Conservation (phyloP, 2,113 vertebrate genomes). For the Oophaga pumilio region DNA sequence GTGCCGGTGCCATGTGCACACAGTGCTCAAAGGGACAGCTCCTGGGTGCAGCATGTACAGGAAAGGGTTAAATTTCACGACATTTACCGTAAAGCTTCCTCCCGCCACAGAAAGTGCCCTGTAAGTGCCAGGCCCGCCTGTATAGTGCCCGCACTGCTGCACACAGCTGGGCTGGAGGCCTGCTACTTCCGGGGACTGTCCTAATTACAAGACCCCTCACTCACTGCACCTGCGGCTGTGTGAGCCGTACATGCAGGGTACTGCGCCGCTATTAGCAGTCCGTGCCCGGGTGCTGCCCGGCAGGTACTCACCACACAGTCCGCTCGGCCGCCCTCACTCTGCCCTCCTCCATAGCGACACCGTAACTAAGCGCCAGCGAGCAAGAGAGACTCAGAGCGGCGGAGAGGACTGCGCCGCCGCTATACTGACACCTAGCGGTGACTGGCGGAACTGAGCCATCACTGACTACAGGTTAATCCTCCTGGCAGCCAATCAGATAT, state of each 20-base stretch:
- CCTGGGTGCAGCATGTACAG: neutral
- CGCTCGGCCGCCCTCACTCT: neutral
- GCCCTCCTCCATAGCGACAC: slow-evolving; percentile 28
- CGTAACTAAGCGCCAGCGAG: neutral
- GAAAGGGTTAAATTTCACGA: neutral
- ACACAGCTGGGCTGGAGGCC: slow-evolving; percentile 8
- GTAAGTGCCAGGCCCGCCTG: neutral
- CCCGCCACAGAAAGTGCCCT: neutral
- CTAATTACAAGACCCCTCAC: neutral
- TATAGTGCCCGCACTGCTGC: neutral
- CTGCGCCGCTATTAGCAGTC: no score
- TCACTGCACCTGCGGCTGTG: neutral
- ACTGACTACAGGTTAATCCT: no score
- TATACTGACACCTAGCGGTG: neutral
- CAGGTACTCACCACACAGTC: neutral
- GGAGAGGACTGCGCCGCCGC: neutral
- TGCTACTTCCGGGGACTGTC: neutral
- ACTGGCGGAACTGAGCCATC: neutral
- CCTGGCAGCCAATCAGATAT: no score
- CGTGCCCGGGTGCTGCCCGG: no score
- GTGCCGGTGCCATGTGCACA: neutral
- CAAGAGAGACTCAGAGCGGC: neutral
- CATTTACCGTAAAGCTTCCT: no score
- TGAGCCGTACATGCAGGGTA: no score
- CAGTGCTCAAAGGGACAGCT: neutral